Evolutionary conservation across 2,797 vertebrate species (phyloP), one percentile per base, ranked within the genome.

Genomic region (Hoplostethus atlanticus): DNA sequence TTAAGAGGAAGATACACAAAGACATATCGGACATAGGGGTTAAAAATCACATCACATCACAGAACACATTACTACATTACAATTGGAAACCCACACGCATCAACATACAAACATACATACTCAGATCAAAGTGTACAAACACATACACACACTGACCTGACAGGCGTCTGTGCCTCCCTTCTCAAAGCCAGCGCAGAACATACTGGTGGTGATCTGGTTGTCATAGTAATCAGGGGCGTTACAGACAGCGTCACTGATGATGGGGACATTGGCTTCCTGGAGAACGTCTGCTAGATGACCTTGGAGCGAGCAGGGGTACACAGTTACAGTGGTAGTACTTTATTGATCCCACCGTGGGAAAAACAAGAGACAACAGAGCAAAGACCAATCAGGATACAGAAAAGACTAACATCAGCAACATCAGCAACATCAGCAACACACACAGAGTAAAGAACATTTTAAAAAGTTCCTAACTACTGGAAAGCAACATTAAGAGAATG

Each of bases 161-260:
- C 97, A 98, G 64, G 97, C 95, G 30, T 98, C 97, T 0, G 89
- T 95, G 73, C 95, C 96, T n/a, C 97, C 97, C 81, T 97, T 96
- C 15, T 95, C 93, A 76, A 94, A 97, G 7, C 97, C 97, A 0
- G 97, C 97, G 52, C 97, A 98, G 93, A 98, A 97, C 97, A 98
- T 98, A 71, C 94, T 96, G 74, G 95, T 95, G 68, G 96, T 97
- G 91, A 98, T 96, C 92, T 97, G 96, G 77, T 95, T 96, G 85
- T 95, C 94, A 0, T 97, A 98, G 90, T 96, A 98, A 79, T 97
- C 96, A 0, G 96, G 95, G 48, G 92, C 91, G 0, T 97, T 98
- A 76, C 97, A 98, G 68, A 96, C 91, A 0, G 91, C 69, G 7
- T 93, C 96, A 72, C 95, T 97, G 86, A 98, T 97, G 73, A 97